Conservation (phyloP, 2,888 invertebrate species). For the Hoplodrina blanda region DNA sequence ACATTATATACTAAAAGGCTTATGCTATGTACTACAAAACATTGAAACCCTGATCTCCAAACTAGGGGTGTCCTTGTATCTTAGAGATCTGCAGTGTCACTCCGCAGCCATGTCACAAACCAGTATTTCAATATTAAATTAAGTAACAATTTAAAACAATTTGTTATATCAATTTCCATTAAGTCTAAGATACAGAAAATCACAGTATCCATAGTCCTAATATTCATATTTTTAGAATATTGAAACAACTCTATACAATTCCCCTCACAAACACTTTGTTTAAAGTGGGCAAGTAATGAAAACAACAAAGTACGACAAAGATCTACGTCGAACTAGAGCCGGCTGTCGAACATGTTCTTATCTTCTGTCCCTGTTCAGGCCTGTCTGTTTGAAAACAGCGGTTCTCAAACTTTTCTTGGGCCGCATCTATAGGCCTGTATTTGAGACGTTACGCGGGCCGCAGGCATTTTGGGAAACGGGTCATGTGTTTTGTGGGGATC, state of each 20-base stretch:
- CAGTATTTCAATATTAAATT: too few species aligned
- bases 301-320: constrained; percentile 62
- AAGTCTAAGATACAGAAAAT: too few species aligned
- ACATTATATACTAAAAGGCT: too few species aligned
- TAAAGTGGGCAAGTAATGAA: constrained; percentile 52
- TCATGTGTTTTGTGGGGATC: neutral
- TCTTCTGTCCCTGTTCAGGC: constrained; percentile 36
- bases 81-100: too few species aligned
- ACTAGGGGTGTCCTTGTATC: too few species aligned
- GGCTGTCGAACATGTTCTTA: constrained; percentile 55
- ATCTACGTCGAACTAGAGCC: constrained; percentile 50
- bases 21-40: too few species aligned
- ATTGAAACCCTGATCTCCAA: too few species aligned
- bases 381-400: constrained; percentile 23
- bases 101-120: too few species aligned
- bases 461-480: constrained; percentile 17
- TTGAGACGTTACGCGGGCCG: neutral
- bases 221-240: too few species aligned
- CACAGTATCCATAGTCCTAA: too few species aligned
- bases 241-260: constrained; percentile 39
- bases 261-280: constrained; percentile 23
- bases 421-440: constrained; percentile 6
- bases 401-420: constrained; percentile 30
- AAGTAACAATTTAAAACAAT: too few species aligned
- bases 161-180: too few species aligned